Evolutionary conservation across 2,113 vertebrate genomes (phyloP).

Genomic region (Cyprinodon brontotheroides): DNA sequence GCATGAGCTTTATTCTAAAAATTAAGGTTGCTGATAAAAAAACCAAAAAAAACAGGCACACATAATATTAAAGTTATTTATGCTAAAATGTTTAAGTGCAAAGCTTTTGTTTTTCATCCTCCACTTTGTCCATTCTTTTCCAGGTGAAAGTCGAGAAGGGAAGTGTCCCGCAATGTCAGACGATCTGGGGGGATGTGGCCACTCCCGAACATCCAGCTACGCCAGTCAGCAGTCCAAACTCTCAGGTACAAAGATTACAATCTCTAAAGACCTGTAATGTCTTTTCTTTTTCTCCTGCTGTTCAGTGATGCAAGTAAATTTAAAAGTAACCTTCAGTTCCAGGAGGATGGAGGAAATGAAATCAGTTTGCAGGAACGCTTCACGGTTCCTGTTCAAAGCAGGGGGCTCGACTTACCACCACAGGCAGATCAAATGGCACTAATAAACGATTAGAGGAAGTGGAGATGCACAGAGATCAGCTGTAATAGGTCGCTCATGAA

Average conservation of each 20-base stretch:
- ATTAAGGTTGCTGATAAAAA: neutral
- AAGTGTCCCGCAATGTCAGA: constrained; percentile 90
- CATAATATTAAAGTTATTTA: too few relatives aligned
- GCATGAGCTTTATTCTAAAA: neutral
- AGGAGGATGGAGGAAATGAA: constrained; percentile 16
- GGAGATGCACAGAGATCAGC: constrained; percentile 24
- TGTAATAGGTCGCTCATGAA: constrained; percentile 33
- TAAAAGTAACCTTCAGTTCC: constrained; percentile 1
- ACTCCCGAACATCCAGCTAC: constrained; percentile 95
- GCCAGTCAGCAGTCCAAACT: constrained; percentile 97
- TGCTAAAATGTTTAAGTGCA: too few relatives aligned
- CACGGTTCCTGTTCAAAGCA: constrained; percentile 12
- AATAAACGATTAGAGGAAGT: constrained; percentile 55
- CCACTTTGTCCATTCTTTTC: constrained; percentile 24
- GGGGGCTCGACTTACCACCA: constrained; percentile 33
- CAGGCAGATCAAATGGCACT: constrained; percentile 49
- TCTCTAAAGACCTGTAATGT: neutral
- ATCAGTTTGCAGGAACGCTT: constrained; percentile 33
- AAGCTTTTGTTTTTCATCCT: neutral
- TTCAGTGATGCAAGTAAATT: neutral
- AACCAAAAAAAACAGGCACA: too few relatives aligned
- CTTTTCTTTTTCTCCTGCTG: neutral
- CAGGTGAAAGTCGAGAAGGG: constrained; percentile 83
- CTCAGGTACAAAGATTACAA: constrained; percentile 83
- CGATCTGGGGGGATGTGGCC: constrained; percentile 87